Percentiles rank a stretch among this genome's conserved stretches.
These are phyloP conservation scores for Schlechtendalia chinensis DNA, from an alignment of 1,140 invertebrate genomes.

Conservation along the genomic window DNA sequence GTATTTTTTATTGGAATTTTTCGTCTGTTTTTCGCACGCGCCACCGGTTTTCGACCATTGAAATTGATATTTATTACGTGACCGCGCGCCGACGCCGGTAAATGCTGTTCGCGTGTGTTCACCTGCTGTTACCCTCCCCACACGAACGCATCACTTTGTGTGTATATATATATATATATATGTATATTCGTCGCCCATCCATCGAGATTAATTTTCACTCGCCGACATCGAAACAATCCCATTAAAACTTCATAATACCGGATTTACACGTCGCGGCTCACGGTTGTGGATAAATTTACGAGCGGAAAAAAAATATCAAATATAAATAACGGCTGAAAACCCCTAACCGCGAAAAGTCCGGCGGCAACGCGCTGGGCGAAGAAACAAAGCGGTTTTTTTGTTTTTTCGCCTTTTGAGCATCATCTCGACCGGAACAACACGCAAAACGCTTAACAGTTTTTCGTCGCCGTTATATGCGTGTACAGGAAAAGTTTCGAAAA, in stretches of 20 bases:
- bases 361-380: background rate
- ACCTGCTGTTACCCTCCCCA: background rate
- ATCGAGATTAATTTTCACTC: constrained; percentile 40
- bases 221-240: constrained; percentile 1
- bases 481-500: no score
- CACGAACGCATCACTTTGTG: no score
- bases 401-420: background rate
- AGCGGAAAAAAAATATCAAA: background rate
- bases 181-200: background rate
- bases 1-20: constrained; percentile 11
- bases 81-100: background rate
- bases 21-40: background rate
- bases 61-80: constrained; percentile 43
- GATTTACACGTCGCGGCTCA: constrained; percentile 1
- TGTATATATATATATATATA: background rate
- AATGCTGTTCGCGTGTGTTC: background rate
- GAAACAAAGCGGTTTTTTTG: background rate
- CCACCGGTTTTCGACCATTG: constrained; percentile 19
- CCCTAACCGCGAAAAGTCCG: background rate
- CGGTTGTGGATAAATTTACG: constrained; percentile 24
- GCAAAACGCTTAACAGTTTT: background rate
- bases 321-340: background rate
- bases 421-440: background rate
- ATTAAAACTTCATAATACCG: constrained; percentile 45
- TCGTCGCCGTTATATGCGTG: background rate